phyloP scores from a whole-genome alignment of 2,113 vertebrate species.

The Leptosomus discolor region DNA sequence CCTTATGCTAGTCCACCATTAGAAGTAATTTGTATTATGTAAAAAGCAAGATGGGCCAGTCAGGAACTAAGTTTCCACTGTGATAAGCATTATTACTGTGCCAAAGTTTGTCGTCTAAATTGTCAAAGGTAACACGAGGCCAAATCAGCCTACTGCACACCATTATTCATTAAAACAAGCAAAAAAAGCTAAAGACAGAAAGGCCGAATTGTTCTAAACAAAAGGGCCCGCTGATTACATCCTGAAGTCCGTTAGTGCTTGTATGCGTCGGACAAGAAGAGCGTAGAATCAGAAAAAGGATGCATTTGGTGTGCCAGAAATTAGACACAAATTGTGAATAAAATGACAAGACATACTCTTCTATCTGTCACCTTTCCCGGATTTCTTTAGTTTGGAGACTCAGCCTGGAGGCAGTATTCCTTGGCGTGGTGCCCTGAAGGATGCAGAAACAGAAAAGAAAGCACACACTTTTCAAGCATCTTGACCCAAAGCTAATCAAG shows the following conservation, averaged over 20 bases:
- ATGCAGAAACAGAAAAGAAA: background rate
- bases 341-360: background rate
- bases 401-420: background rate
- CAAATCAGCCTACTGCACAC: background rate
- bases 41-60: background rate
- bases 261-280: background rate
- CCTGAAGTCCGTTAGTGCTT: background rate
- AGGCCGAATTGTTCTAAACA: background rate
- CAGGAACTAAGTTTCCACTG: background rate
- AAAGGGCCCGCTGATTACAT: background rate
- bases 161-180: background rate
- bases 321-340: background rate
- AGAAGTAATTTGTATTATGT: background rate
- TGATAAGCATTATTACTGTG: background rate
- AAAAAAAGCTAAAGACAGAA: background rate
- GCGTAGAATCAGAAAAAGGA: background rate
- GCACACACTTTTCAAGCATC: background rate
- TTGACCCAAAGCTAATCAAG: background rate
- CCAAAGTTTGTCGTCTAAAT: background rate
- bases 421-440: background rate
- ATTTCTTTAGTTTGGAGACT: background rate
- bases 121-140: background rate
- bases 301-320: background rate
- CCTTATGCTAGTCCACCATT: background rate
- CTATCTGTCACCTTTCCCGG: background rate